Evolutionary conservation across 2,888 invertebrate genomes (phyloP).

Genomic region (Caradrina clavipalpis): DNA sequence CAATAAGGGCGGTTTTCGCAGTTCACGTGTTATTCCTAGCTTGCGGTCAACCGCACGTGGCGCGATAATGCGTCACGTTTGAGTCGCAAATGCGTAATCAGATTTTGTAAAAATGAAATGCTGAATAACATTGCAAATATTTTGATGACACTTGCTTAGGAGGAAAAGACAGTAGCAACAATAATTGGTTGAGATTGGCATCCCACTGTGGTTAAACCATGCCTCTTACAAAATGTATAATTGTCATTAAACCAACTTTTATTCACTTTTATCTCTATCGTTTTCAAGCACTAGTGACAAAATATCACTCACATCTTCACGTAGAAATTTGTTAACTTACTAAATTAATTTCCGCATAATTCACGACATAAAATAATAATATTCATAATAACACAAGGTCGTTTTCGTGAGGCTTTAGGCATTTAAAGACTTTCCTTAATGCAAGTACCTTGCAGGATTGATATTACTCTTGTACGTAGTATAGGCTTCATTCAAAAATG

Average conservation of each 20-base stretch:
- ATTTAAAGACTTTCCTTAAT: not conserved
- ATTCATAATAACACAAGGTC: slow-evolving; percentile 1
- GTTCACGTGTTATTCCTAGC: not conserved
- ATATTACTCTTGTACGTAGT: not conserved
- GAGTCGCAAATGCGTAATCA: not conserved
- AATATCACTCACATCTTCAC: no score
- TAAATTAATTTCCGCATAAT: not conserved
- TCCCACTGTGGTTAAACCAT: no score
- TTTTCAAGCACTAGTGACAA: not conserved
- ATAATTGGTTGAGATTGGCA: no score
- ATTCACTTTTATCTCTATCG: not conserved
- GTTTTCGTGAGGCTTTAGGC: no score
- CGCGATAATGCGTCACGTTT: slow-evolving; percentile 21
- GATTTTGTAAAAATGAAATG: not conserved
- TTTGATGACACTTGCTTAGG: not conserved
- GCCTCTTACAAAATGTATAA: no score
- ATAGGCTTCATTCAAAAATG: not conserved
- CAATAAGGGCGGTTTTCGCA: slow-evolving; percentile 4
- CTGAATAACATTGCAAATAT: not conserved
- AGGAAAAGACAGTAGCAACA: not conserved
- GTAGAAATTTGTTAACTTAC: no score
- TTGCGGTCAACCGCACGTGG: not conserved
- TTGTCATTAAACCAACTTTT: no score
- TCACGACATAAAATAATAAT: not conserved
- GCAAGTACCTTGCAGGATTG: not conserved